These are phyloP conservation scores for Graptemys geographica DNA, from an alignment of 2,797 vertebrate genomes.

Conservation along the genomic window DNA sequence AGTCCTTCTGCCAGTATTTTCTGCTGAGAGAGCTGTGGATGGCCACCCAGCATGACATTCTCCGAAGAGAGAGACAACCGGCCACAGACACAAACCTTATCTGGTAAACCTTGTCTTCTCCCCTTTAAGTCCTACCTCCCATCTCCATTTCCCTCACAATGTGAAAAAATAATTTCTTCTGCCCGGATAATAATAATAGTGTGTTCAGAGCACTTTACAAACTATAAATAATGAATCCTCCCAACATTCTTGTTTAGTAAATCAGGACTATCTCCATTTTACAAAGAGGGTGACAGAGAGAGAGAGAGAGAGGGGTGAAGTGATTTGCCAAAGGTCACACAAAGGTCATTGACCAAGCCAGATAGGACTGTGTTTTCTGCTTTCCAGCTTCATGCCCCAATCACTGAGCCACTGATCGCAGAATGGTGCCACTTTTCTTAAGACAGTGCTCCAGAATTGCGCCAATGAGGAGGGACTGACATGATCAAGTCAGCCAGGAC, in stretches of 20 bases:
- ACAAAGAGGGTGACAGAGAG: not conserved
- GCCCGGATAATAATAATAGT: not conserved
- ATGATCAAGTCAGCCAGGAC: not conserved
- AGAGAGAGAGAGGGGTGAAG: not conserved
- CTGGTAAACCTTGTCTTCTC: not conserved
- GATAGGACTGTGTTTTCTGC: not conserved
- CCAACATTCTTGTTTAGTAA: not conserved
- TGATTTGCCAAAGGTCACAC: fast-evolving
- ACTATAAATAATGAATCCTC: not conserved
- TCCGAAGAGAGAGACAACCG: not conserved
- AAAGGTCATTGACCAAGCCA: not conserved
- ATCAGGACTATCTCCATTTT: not conserved
- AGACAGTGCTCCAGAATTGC: not conserved
- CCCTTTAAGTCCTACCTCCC: not conserved
- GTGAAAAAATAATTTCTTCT: not conserved
- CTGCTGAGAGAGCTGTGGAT: not conserved
- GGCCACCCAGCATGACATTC: not conserved
- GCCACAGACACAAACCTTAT: not conserved
- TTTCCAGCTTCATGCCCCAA: not conserved
- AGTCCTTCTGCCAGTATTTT: not conserved
- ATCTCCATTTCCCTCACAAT: fast-evolving
- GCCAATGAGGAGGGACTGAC: not conserved
- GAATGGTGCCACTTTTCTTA: not conserved
- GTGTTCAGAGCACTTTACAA: not conserved
- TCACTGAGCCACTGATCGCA: not conserved